Base-by-base conservation (phyloP, 1,140 invertebrate species). In the Heliothis virescens region DNA sequence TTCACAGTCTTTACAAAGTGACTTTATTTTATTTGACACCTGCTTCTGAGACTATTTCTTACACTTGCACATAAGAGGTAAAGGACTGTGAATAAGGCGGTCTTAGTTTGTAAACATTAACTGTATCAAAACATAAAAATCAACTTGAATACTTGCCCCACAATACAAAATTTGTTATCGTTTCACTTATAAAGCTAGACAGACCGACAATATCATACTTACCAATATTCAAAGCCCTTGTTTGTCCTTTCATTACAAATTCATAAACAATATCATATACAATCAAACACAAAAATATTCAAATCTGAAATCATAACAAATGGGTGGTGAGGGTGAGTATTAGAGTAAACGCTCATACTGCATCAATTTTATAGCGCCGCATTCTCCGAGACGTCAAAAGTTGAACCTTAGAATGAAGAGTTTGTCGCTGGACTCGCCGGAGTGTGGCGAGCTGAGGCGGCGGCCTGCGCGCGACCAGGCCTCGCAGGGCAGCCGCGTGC, bases 371-470 rank as follows among this genome's bases (percentile, higher is more conserved):
- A 90, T 97, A 99, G 98, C 98, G 86, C 98, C 98, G 79, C 98
- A 99, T 95, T 99, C 98, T 94, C 98, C 98, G 85, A 97, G 98
- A 91, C 96, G 98, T 79, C 98, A 99, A 96, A 98, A 99, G 95
- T 96, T 99, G 94, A 99, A 99, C 95, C 96, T 99, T 93, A 96
- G 99, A 87, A 99, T 99, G 98, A 99, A 99, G 96, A 99, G 98
- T 92, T 96, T 99, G 86, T 99, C 98, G 55, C 94, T 99, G 96
- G 99, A 99, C 93, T 99, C 98, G 12, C 98, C 98, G 21, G 98
- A 99, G 94, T 98, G 98, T 76, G 97, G 98, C 18, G 98, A 98
- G 94, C 97, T 97, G 94, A 94, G 98, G 85, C 96, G 98, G 87
- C 96, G 97, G 15, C 96, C 96, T 10, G 75, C 79, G 57, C 85